Evolutionary conservation across 2,888 invertebrate species (phyloP).

Genomic region (Pilophorus perplexus): DNA sequence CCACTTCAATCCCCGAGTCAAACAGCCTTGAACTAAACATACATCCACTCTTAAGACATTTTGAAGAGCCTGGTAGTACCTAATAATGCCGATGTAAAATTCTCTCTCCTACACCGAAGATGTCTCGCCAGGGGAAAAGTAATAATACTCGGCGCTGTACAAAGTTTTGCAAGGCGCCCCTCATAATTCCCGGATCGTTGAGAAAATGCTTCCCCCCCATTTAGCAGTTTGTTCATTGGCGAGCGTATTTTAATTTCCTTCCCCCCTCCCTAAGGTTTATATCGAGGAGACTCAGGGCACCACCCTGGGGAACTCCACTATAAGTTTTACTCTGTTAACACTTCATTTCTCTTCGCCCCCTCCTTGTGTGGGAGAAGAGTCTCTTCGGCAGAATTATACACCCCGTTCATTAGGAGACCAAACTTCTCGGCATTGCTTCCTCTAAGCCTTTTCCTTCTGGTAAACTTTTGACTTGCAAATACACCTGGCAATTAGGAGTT

Average conservation of each 20-base stretch:
- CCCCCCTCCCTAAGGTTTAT: neutral
- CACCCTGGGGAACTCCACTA: neutral
- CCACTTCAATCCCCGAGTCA: too few relatives aligned
- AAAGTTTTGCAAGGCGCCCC: neutral
- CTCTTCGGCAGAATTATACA: conserved; percentile 5
- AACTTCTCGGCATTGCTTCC: conserved; percentile 16
- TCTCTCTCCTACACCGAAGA: too few relatives aligned
- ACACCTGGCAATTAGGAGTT: conserved; percentile 30
- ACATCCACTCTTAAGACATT: too few relatives aligned
- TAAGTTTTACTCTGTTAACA: neutral
- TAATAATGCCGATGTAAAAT: too few relatives aligned
- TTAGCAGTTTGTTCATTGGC: neutral
- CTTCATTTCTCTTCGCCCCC: neutral
- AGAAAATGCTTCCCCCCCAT: too few relatives aligned
- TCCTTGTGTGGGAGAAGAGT: neutral
- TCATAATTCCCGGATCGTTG: too few relatives aligned
- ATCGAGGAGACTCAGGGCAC: neutral
- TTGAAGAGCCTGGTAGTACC: too few relatives aligned
- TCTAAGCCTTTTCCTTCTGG: neutral
- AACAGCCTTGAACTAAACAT: too few relatives aligned
- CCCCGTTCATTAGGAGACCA: conserved; percentile 14
- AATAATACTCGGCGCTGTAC: too few relatives aligned
- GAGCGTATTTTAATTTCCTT: conserved; percentile 14
- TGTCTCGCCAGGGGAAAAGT: too few relatives aligned
- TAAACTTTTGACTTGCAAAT: conserved; percentile 36